These are phyloP conservation scores for Ophion ellenae DNA, from an alignment of 2,888 invertebrate species.

Conservation along the genomic window DNA sequence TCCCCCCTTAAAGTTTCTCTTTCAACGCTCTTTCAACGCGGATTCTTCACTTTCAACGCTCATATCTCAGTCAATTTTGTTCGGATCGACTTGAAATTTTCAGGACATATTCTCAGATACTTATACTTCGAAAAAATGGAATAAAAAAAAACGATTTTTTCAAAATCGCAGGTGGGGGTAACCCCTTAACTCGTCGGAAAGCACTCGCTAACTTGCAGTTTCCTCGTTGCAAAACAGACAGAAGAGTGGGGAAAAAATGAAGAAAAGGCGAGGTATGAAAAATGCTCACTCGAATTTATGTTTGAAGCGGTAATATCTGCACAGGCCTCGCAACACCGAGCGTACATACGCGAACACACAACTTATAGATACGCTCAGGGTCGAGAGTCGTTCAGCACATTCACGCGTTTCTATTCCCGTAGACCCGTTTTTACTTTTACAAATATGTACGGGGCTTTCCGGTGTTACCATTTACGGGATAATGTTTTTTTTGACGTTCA, in stretches of 20 bases:
- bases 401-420: slow-evolving; percentile 49
- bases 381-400: slow-evolving; percentile 51
- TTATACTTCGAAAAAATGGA: too few relatives aligned
- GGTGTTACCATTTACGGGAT: background rate
- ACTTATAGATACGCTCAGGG: slow-evolving; percentile 55
- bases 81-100: too few relatives aligned
- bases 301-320: slow-evolving; percentile 20
- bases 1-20: too few relatives aligned
- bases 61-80: too few relatives aligned
- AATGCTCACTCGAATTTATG: slow-evolving; percentile 50
- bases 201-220: slow-evolving; percentile 39
- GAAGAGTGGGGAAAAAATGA: background rate
- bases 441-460: background rate
- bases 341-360: slow-evolving; percentile 38
- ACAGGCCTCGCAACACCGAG: slow-evolving; percentile 17
- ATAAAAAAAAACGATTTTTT: too few relatives aligned
- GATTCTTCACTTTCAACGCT: too few relatives aligned
- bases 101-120: too few relatives aligned
- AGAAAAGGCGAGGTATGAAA: background rate
- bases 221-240: slow-evolving; percentile 20
- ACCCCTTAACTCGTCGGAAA: slow-evolving; percentile 38
- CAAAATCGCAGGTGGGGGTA: too few relatives aligned
- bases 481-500: background rate
- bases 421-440: slow-evolving; percentile 34
- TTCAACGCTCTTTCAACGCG: too few relatives aligned